Evolutionary conservation across 2,888 invertebrate genomes (phyloP), one percentile per base, ranked within the genome.

Genomic region (Rhamnusium bicolor): DNA sequence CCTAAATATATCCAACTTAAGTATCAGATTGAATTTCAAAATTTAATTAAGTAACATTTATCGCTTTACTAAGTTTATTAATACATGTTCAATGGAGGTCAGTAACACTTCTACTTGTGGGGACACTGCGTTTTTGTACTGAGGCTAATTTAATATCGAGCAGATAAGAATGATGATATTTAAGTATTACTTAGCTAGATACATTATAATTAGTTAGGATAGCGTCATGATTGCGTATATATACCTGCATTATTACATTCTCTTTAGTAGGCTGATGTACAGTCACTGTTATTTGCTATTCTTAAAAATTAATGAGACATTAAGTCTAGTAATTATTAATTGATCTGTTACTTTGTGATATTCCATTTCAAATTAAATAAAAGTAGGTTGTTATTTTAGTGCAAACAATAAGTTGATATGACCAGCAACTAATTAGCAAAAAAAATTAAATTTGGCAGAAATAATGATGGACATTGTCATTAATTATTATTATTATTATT

Each of bases 21-120:
- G 77, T 74, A 74, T 75, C 77, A 72, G 65, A 75, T 77, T 77
- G 71, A 67, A 70, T 77, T 75, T 74, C 77, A 73, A 62, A 69
- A 53, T 63, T 58, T 58, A 58, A 58, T 58, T 58, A 58, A 29
- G 58, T 18, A 16, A 27, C 58, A 7, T 58, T 29, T 58, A 27
- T 19, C 51, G 18, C 16, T 40, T 40, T 40, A 40, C 51, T 19
- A 1, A 7, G 18, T 16, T 19, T 51, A 51, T 51, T 19, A 51
- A 51, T 51, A 51, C 18, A 16, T 14, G 18, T 19, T 16, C 16
- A 4, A 19, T 16, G 19, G 51, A 40, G 58, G 58, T 32, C 58
- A 58, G 58, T 58, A 58, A 58, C 58, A 29, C 12, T 4, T 40
- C 10, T 40, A 5, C 5, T 40, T 40, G 40, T 40, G n/a, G 40